Evolutionary conservation across 2,113 vertebrate species (phyloP), one percentile per base, ranked within the genome.

Genomic region (Equus przewalskii): DNA sequence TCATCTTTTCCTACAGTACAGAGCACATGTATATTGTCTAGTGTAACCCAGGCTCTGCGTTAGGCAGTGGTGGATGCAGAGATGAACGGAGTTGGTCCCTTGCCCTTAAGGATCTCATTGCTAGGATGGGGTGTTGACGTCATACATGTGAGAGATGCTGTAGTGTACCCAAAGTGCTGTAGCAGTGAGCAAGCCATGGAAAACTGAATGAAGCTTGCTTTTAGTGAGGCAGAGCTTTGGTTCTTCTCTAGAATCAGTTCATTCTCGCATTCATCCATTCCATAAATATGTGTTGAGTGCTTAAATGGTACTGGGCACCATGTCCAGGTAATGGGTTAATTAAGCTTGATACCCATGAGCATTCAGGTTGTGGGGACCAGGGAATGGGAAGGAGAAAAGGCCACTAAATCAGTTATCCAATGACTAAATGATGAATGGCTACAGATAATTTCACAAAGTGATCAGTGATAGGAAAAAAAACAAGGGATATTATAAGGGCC

Each of bases 231-330:
- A 7, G 83, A 56, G 60, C 26, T 30, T 44, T 1, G 33, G 41
- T 36, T 46, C 0, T 30, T 62, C 21, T 51, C 9, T 19, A 2
- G 33, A n/a, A 10, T 26, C n/a, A 1, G 7, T 85, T 60, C 89
- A 4, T 26, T 44, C 84, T 73, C 3, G 0, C 4, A 3, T 70
- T 64, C 19, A 2, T 51, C 89, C 41, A 15, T 76, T 72, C 26
- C 10, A 1, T 30, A 62, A 51, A 16, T 26, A 1, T 0, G 3
- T 3, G 49, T 8, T 16, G 22, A 51, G 19, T 54, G 41, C 54
- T 80, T 54, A 12, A 5, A 56, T 21, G 2, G 51, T 54, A 60
- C 54, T 44, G 2, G 46, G 19, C 24, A 7, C 65, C 19, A 7
- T 44, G 49, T 54, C 41, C 36, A 51, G 22, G 41, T 18, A 75